Evolutionary conservation across 2,888 invertebrate genomes (phyloP).

Genomic region (Drosophila setosimentum): DNA sequence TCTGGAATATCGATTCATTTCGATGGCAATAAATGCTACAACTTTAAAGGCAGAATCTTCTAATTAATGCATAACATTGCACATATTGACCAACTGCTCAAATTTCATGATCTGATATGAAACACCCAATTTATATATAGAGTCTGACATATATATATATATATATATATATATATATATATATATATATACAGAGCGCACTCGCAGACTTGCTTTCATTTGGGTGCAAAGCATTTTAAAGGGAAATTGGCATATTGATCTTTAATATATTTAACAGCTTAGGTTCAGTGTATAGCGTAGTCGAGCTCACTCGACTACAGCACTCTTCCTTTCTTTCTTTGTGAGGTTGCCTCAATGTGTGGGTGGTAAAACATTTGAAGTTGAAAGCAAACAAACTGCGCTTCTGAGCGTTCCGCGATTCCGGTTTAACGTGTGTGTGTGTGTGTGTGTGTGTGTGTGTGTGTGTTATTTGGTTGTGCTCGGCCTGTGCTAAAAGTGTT

Average conservation of each 20-base stretch:
- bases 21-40: background rate
- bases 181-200: too few relatives aligned
- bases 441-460: conserved; percentile 9
- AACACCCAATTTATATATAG: too few relatives aligned
- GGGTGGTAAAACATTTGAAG: conserved; percentile 48
- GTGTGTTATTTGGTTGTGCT: conserved; percentile 6
- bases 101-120: background rate
- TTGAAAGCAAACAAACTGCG: conserved; percentile 70
- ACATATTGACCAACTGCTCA: background rate
- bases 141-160: too few relatives aligned
- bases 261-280: too few relatives aligned
- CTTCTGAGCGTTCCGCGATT: conserved; percentile 41
- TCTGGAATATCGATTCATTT: background rate
- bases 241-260: too few relatives aligned
- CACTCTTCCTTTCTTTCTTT: background rate
- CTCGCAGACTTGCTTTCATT: too few relatives aligned
- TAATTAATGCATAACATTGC: background rate
- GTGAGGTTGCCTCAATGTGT: conserved; percentile 19
- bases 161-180: too few relatives aligned
- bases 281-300: too few relatives aligned
- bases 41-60: background rate
- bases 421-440: conserved; percentile 1
- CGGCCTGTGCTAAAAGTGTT: conserved; percentile 14
- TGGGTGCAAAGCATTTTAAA: too few relatives aligned
- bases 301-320: too few relatives aligned